These are phyloP conservation scores for Spermophilus dauricus DNA, from an alignment of 2,113 vertebrate genomes.

Conservation along the genomic window DNA sequence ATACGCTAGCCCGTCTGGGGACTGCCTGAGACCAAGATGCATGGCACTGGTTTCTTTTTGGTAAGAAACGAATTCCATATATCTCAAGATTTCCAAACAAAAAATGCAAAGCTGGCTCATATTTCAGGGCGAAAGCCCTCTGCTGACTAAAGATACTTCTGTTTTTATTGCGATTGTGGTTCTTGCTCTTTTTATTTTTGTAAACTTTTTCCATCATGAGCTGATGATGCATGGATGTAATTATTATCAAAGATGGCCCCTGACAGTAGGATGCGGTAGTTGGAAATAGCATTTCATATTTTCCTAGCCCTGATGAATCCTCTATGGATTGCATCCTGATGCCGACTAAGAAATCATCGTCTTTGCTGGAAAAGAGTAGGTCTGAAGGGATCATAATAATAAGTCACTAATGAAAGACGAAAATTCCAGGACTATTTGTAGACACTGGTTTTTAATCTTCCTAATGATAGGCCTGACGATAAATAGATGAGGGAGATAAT, in stretches of 20 bases:
- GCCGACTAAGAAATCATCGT: slow-evolving; percentile 65
- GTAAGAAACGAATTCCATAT: slow-evolving; percentile 72
- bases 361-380: slow-evolving; percentile 65
- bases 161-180: slow-evolving; percentile 75
- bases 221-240: slow-evolving; percentile 73
- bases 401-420: slow-evolving; percentile 76
- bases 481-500: slow-evolving; percentile 83
- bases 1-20: neutral
- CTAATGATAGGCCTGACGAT: slow-evolving; percentile 84
- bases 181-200: slow-evolving; percentile 57
- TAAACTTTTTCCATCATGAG: slow-evolving; percentile 81
- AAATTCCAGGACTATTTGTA: slow-evolving; percentile 83
- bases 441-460: slow-evolving; percentile 85
- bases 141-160: slow-evolving; percentile 73
- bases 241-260: slow-evolving; percentile 73
- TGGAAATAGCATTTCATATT: slow-evolving; percentile 79
- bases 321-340: slow-evolving; percentile 62
- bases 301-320: slow-evolving; percentile 74
- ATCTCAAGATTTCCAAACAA: slow-evolving; percentile 80
- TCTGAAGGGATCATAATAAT: slow-evolving; percentile 65
- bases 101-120: slow-evolving; percentile 73
- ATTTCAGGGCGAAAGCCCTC: slow-evolving; percentile 80
- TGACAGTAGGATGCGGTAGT: slow-evolving; percentile 76
- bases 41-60: slow-evolving; percentile 62
- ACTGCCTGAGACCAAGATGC: slow-evolving; percentile 30